These are phyloP conservation scores for Eurois occulta DNA, from an alignment of 2,888 invertebrate genomes.

Conservation along the genomic window DNA sequence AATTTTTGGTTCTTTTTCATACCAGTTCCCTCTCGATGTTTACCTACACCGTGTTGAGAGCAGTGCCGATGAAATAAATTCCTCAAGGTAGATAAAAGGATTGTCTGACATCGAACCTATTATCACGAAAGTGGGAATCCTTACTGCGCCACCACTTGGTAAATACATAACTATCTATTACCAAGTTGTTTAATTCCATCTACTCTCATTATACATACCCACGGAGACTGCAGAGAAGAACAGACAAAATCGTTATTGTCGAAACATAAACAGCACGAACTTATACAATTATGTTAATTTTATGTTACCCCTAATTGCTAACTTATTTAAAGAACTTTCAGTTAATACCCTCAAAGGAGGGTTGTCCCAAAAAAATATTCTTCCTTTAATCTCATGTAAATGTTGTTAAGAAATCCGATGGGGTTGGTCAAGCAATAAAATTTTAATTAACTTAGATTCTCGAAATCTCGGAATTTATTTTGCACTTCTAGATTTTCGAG, in stretches of 20 bases:
- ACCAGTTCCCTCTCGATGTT: background rate
- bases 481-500: background rate
- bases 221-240: constrained; percentile 67
- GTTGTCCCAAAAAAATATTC: constrained; percentile 55
- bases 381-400: constrained; percentile 85
- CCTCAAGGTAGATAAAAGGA: background rate
- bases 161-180: constrained; percentile 7
- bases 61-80: background rate
- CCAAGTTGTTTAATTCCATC: constrained; percentile 33
- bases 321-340: constrained; percentile 90
- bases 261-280: constrained; percentile 87
- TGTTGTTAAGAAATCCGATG: constrained; percentile 83
- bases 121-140: background rate
- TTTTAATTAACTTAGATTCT: constrained; percentile 73
- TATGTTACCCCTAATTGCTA: constrained; percentile 90
- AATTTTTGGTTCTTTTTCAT: no score
- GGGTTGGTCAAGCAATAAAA: constrained; percentile 79
- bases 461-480: background rate
- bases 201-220: constrained; percentile 49
- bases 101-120: background rate
- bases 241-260: constrained; percentile 83
- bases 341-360: constrained; percentile 82
- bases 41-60: background rate
- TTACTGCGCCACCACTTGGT: background rate
- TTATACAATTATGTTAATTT: constrained; percentile 89